Percentiles rank a stretch among this genome's conserved stretches.
Conservation (phyloP, 2,113 vertebrate species). For the Anser brachyrhynchus region DNA sequence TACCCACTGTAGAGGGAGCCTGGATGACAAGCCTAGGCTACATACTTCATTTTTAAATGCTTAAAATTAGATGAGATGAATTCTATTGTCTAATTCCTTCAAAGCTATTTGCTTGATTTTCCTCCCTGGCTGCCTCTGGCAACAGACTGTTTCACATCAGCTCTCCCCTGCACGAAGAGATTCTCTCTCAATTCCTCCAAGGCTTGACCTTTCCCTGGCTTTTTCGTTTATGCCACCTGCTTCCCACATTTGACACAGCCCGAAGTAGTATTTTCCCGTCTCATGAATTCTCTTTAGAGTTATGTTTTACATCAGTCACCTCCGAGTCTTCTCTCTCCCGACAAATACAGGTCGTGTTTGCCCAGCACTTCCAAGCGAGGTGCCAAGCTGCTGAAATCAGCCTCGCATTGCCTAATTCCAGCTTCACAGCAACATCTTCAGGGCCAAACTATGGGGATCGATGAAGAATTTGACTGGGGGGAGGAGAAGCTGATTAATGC, state of each 20-base stretch:
- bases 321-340: not conserved
- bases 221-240: conserved; percentile 40
- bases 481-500: not conserved
- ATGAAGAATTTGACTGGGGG: not conserved
- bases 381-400: not conserved
- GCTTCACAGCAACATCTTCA: not conserved
- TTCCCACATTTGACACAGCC: not conserved
- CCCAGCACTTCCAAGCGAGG: not conserved
- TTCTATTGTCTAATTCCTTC: not conserved
- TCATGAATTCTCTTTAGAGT: not conserved
- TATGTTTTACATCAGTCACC: not conserved
- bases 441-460: not conserved
- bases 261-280: not conserved
- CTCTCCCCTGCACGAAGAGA: not conserved
- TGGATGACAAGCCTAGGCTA: not conserved
- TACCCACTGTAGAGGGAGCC: not conserved
- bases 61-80: not conserved
- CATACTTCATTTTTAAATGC: not conserved
- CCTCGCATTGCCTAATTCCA: not conserved
- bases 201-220: conserved; percentile 29
- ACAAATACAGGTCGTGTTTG: not conserved
- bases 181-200: not conserved
- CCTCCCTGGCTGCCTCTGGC: not conserved
- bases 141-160: not conserved
- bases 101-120: conserved; percentile 24